Base-by-base conservation (phyloP, 2,797 vertebrate genomes). In the Coilia nasus region DNA sequence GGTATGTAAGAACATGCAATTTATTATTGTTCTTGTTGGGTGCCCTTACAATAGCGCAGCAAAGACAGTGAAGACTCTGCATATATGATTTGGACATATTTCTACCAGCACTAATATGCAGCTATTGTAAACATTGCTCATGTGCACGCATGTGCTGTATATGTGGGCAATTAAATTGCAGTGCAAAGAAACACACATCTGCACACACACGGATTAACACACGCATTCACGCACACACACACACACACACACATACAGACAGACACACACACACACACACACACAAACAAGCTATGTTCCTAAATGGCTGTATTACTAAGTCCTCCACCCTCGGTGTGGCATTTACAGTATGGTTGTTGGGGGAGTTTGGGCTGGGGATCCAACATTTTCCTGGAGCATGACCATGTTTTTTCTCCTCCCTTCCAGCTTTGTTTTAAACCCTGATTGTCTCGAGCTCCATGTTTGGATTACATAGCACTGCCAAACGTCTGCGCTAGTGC, bases 401-500 rank as follows among this genome's bases (percentile, higher is more conserved):
- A 82, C 83, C 57, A 60, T 82, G 87, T 89, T 92, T 91, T 92
- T 92, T 87, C 47, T 89, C 82, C 82, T 67, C 86, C 71, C 71
- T 78, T 21, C 35, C 85, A 83, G 85, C 90, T 78, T 83, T 84
- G 85, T 86, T 87, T 81, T 88, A 85, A 67, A 86, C 87, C 83
- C 84, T 82, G 84, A 88, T 88, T 87, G 87, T 88, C 92, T 92
- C 81, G 87, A 89, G 92, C 91, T 94, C 95, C 93, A 93, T 95
- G 91, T 95, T 95, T 95, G 94, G 94, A 88, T 90, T 90, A 92
- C 57, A 87, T 87, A 88, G 84, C 92, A 80, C 84, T 85, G 88
- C 90, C 87, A 91, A 81, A 89, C 87, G 85, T 87, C 56, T 91
- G 88, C 88, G 41, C 91, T 91, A 92, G 91, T 92, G 91, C 88